phyloP scores from a whole-genome alignment of 2,888 invertebrate species.

The Rhopalosiphum nymphaeae region DNA sequence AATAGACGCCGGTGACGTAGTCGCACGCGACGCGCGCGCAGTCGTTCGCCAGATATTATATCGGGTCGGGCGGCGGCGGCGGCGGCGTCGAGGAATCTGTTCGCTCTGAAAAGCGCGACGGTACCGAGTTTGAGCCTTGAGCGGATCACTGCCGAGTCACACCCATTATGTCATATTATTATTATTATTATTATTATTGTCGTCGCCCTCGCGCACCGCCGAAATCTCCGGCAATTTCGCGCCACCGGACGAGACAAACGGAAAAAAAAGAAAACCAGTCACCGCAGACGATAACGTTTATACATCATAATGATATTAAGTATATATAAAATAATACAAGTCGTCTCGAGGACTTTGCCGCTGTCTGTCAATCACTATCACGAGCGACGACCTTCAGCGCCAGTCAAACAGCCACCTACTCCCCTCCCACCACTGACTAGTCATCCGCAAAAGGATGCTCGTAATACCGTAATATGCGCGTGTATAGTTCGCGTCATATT shows the following conservation, averaged over 20 bases:
- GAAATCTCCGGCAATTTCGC: background rate
- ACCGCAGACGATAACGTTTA: background rate
- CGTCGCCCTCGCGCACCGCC: background rate
- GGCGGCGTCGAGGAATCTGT: background rate
- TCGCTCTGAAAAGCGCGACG: background rate
- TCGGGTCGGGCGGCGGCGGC: background rate
- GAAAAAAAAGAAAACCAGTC: background rate
- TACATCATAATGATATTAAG: background rate
- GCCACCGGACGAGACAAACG: background rate
- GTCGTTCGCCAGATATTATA: background rate
- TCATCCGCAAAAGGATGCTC: background rate
- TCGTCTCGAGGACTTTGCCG: conserved; percentile 47
- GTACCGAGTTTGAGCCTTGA: background rate
- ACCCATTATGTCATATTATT: background rate
- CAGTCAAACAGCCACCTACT: conserved; percentile 22
- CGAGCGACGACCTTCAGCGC: conserved; percentile 22
- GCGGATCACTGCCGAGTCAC: background rate
- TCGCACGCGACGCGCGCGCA: background rate
- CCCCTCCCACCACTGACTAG: background rate
- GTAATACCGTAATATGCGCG: background rate
- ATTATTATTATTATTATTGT: background rate
- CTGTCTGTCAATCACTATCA: conserved; percentile 16
- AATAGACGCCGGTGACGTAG: background rate
- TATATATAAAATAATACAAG: background rate
- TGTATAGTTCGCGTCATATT: background rate